Conservation (phyloP, 2,888 invertebrate species). For the Hirtodrosophila trivittata region DNA sequence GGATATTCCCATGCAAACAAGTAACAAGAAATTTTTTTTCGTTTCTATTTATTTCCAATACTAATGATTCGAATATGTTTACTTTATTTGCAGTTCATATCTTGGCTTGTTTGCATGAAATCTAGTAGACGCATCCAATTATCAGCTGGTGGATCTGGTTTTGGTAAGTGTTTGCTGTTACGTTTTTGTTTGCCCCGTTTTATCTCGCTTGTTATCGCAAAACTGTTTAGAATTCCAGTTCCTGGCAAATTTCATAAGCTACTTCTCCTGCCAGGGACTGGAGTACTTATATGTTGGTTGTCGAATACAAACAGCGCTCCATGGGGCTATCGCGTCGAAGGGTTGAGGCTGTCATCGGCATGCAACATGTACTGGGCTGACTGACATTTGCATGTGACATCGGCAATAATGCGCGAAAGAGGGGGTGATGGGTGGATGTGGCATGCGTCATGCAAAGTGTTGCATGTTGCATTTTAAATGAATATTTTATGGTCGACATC, state of each 20-base stretch:
- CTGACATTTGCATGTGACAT: constrained; percentile 65
- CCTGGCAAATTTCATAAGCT: constrained; percentile 23
- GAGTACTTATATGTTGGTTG: constrained; percentile 35
- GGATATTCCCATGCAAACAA: no score
- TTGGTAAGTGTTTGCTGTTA: constrained; percentile 64
- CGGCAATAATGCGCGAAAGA: constrained; percentile 46
- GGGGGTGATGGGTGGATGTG: not conserved
- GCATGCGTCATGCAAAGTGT: constrained; percentile 73
- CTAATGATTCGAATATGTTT: constrained; percentile 55
- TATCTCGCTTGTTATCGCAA: constrained; percentile 51
- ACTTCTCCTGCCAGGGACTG: constrained; percentile 41
- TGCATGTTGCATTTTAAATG: constrained; percentile 77
- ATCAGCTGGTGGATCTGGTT: constrained; percentile 27
- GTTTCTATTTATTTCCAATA: no score
- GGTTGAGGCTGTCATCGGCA: constrained; percentile 66
- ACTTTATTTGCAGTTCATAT: constrained; percentile 59
- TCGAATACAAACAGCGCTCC: constrained; percentile 21
- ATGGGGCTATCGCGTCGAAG: constrained; percentile 42
- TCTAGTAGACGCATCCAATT: constrained; percentile 15
- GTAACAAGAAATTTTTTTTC: no score
- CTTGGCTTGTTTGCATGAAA: constrained; percentile 31
- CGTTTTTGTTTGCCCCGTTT: constrained; percentile 54
- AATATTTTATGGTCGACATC: constrained; percentile 71
- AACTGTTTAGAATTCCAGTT: constrained; percentile 39
- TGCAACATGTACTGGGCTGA: constrained; percentile 42